Evolutionary conservation across 2,113 vertebrate genomes (phyloP), one percentile per base, ranked within the genome.

Genomic region (Jaculus jaculus): DNA sequence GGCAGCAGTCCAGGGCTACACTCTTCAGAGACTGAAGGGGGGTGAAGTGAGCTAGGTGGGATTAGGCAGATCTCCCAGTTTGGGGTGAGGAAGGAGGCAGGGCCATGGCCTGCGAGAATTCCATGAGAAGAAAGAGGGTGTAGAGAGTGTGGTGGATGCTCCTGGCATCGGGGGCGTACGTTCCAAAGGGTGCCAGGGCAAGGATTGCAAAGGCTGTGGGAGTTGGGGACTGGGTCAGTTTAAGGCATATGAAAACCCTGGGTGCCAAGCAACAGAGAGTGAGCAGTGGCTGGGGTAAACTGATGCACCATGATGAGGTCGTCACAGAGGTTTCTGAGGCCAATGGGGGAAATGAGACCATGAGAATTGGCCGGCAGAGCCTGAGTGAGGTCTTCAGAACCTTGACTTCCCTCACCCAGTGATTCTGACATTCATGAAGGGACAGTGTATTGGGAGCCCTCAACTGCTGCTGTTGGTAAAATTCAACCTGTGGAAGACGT

Each of bases 1-100:
- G 69, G 60, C 0, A 37, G 73, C 1, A 3, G 51, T 60, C 47
- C 5, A 4, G 37, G 2, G 23, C 16, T 28, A 0, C 16, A 4
- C 30, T 69, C 61, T 68, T 66, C 24, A 20, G 58, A 28, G 74
- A 39, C 11, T 16, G 10, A 54, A 32, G 32, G 66, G n/a, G 77
- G 26, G 51, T 13, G 54, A 34, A n/a, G 37, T 34, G 20, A 37
- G 12, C 51, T 51, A 16, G 28, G 71, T 34, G 15, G 30, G 28
- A 3, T 7, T 3, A 26, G 78, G 21, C 26, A 51, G 60, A 18
- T 23, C 39, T 81, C 74, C 68, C 77, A 84, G 75, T 39, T 26
- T 54, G 51, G 32, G 12, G 30, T 42, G 26, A 42, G 91, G 37
- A n/a, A 65, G 8, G 85, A 61, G 80, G 80, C 24, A 8, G 37